Evolutionary conservation across 2,888 invertebrate genomes (phyloP), one percentile per base, ranked within the genome.

Genomic region (Drosophila incognita): DNA sequence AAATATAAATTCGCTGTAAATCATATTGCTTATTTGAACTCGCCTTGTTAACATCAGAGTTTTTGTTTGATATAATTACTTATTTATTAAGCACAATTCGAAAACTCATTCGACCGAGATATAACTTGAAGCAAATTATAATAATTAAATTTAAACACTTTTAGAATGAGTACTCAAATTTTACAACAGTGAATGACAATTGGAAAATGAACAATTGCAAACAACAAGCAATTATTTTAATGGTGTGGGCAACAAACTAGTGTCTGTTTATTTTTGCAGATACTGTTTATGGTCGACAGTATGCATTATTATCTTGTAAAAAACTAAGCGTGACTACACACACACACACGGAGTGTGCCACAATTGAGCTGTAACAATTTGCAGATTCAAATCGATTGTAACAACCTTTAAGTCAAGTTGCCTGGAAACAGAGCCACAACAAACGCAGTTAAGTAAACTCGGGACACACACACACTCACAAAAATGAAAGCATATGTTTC

Each of bases 351-450:
- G 27, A 46, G 36, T 29, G n/a, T 18, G 49, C n/a, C 36, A 58
- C 35, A 52, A 42, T 36, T 21, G 11, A 48, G 27, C 33, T 15
- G 11, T 51, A 56, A 53, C n/a, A 35, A 70, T 36, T 35, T 54
- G 7, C 31, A 71, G 33, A 51, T 76, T 68, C 46, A 31, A 76
- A 76, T 76, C 76, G 76, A 76, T 76, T 76, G 49, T 76, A 49
- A 73, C 64, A 76, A 64, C 60, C 24, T 48, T 53, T 51, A 63
- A 29, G 36, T 13, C 21, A 35, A 18, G 77, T 76, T 76, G 58
- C 68, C 46, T 35, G 60, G 76, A 10, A 73, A 77, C 67, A 63
- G 24, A 59, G 48, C 62, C 76, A 75, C 35, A 75, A 66, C 76
- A 76, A 56, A 58, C 2, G 31, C 35, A 29, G 6, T 33, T 42